phyloP scores from a whole-genome alignment of 2,888 invertebrate species.

The Selenia dentaria region DNA sequence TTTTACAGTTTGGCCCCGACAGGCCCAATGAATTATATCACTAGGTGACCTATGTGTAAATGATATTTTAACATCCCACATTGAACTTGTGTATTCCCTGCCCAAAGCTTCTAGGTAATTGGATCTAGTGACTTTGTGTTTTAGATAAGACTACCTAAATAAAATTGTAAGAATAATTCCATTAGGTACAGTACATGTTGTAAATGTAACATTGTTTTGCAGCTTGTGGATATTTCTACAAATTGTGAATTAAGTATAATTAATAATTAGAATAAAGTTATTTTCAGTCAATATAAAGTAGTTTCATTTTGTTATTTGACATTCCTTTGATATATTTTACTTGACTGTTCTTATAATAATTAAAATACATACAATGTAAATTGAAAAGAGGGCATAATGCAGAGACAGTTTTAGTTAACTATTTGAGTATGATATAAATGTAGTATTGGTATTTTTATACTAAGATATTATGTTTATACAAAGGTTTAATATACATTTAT shows the following conservation, averaged over 20 bases:
- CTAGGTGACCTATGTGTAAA: background rate
- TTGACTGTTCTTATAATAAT: too few relatives aligned
- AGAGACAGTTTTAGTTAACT: too few relatives aligned
- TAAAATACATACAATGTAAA: too few relatives aligned
- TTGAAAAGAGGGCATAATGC: too few relatives aligned
- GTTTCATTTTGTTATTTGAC: conserved; percentile 56
- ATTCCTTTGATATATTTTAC: too few relatives aligned
- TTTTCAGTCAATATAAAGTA: conserved; percentile 67
- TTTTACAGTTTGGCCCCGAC: too few relatives aligned
- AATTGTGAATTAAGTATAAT: conserved; percentile 76
- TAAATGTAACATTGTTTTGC: conserved; percentile 61
- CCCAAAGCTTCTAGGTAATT: conserved; percentile 57
- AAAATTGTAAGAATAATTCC: conserved; percentile 69
- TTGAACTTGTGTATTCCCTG: conserved; percentile 7
- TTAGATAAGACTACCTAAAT: conserved; percentile 57
- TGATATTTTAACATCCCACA: background rate
- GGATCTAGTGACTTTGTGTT: conserved; percentile 68
- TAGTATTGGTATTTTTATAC: too few relatives aligned
- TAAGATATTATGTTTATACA: too few relatives aligned
- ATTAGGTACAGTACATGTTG: conserved; percentile 62
- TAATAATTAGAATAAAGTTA: conserved; percentile 82
- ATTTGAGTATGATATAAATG: too few relatives aligned
- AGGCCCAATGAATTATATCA: background rate
- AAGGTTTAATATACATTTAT: too few relatives aligned
- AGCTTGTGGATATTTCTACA: conserved; percentile 71